Evolutionary conservation across 2,888 invertebrate genomes (phyloP).

Genomic region (Aspidiotus destructor): DNA sequence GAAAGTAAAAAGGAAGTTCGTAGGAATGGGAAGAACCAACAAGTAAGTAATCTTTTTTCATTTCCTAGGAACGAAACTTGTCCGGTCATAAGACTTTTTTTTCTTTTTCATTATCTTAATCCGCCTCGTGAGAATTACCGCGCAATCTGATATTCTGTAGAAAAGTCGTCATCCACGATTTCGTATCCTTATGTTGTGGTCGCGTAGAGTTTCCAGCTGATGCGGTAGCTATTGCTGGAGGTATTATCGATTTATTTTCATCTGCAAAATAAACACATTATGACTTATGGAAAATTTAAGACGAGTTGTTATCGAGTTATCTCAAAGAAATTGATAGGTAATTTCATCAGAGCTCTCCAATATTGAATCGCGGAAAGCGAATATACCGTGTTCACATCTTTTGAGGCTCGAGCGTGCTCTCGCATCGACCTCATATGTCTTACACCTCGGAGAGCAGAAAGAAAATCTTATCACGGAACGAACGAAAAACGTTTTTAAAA

Average conservation of each 20-base stretch:
- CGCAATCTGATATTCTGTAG: slow-evolving; percentile 30
- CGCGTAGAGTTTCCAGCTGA: slow-evolving; percentile 1
- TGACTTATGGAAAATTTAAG: neutral
- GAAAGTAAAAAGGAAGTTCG: no score
- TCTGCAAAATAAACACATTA: neutral
- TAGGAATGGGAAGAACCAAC: no score
- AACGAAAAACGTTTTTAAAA: no score
- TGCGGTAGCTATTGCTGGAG: neutral
- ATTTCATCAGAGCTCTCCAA: neutral
- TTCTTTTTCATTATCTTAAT: neutral
- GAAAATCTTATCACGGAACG: no score
- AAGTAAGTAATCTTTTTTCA: no score
- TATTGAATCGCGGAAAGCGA: neutral
- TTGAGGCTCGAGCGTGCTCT: no score
- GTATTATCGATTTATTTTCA: neutral
- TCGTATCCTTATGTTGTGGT: slow-evolving; percentile 25
- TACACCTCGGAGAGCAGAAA: no score
- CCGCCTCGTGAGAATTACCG: slow-evolving; percentile 20
- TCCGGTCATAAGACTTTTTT: no score
- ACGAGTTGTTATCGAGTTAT: neutral
- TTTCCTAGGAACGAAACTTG: no score
- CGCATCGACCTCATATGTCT: no score
- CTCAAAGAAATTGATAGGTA: neutral
- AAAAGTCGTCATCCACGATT: slow-evolving; percentile 28
- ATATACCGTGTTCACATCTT: no score